Evolutionary conservation across 2,797 vertebrate species (phyloP), one percentile per base, ranked within the genome.

Genomic region (Gephyroberyx darwinii): DNA sequence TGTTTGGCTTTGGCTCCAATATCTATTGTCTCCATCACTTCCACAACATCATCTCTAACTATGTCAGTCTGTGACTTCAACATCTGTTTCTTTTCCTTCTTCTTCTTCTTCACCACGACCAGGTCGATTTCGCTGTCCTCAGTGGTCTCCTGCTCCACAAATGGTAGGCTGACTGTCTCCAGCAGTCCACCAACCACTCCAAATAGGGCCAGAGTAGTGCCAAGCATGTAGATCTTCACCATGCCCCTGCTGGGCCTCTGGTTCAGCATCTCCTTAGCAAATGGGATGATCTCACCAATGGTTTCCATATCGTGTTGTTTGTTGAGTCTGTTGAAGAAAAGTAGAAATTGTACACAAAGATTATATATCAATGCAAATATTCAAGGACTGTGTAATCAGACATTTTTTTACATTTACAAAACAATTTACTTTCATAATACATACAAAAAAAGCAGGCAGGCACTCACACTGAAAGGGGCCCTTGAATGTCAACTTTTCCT

Each of bases 171-270:
- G 52, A 96, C 86, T 0, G 92, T 92, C 84, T 97, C 95, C 84
- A 98, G 84, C 76, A 97, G 82, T 1, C 94, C 94, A 0, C 96
- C 93, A 0, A 97, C 78, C 71, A 93, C 86, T 0, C 96, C 95
- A 0, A 96, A 89, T 69, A 97, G 80, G 0, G 95, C 95, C 91
- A 99, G 89, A 74, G 95, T 90, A 19, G 95, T 93, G 84, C 97
- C 97, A 47, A 98, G 86, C 89, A 96, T 37, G 80, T 97, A 98
- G 78, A 99, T 87, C 91, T 95, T 97, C 77, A 97, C 41, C 84
- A 88, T 71, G 71, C 79, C 7, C 41, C 88, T 73, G 72, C 79
- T 91, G 78, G 94, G 91, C 87, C 83, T 93, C 91, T 94, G 94
- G 71, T 85, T 84, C 58, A 97, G 83, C 91, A 97, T 90, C 77